phyloP scores from a whole-genome alignment of 2,888 invertebrate species.

The Amiota mariae region DNA sequence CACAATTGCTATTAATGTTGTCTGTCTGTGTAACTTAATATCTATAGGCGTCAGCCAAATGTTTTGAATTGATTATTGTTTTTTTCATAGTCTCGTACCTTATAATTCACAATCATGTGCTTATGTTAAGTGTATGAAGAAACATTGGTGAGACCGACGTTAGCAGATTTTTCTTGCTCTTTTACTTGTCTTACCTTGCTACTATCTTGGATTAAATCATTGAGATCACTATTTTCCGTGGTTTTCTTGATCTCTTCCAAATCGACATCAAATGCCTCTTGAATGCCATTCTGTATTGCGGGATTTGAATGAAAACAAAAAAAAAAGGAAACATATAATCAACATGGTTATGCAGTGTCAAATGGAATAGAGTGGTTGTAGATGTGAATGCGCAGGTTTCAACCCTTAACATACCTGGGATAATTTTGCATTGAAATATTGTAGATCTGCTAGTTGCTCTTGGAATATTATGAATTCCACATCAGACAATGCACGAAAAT shows the following conservation, averaged over 20 bases:
- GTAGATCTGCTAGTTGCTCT: slow-evolving; percentile 85
- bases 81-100: too few relatives aligned
- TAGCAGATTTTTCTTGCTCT: too few relatives aligned
- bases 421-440: slow-evolving; percentile 87
- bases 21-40: too few relatives aligned
- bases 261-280: slow-evolving; percentile 70
- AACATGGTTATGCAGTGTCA: background rate
- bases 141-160: too few relatives aligned
- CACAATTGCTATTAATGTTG: too few relatives aligned
- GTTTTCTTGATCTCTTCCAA: slow-evolving; percentile 57
- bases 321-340: background rate
- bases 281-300: slow-evolving; percentile 53
- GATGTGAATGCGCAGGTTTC: too few relatives aligned
- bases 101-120: too few relatives aligned
- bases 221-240: slow-evolving; percentile 60
- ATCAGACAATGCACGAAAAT: slow-evolving; percentile 83
- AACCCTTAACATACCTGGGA: slow-evolving; percentile 75
- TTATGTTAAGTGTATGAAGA: too few relatives aligned
- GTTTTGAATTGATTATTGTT: too few relatives aligned
- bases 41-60: too few relatives aligned
- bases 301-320: background rate
- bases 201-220: slow-evolving; percentile 65
- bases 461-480: slow-evolving; percentile 85
- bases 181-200: slow-evolving; percentile 54
- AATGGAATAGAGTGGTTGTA: too few relatives aligned